Percentiles rank a stretch among this genome's conserved stretches.
Evolutionary conservation across 2,888 invertebrate genomes (phyloP).

Genomic region (Tipula lateralis): DNA sequence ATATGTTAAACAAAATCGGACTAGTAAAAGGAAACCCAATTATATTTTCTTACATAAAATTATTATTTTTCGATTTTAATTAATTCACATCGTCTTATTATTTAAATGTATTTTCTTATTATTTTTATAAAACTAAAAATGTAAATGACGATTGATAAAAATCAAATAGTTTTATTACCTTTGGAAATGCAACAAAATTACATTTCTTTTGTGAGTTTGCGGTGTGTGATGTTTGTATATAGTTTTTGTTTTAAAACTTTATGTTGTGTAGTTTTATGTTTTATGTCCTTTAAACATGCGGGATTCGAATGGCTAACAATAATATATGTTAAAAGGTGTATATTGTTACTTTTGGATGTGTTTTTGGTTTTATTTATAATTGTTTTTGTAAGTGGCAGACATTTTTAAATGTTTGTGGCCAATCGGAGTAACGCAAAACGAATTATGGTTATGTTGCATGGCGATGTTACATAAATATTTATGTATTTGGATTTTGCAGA

Average conservation of each 20-base stretch:
- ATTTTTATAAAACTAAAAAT: background rate
- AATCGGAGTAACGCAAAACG: background rate
- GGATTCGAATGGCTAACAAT: background rate
- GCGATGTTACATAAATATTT: background rate
- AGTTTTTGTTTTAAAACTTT: background rate
- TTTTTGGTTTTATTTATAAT: background rate
- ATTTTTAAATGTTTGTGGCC: background rate
- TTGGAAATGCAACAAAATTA: background rate
- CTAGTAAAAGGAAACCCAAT: background rate
- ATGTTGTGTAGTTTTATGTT: background rate
- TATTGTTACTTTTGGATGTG: background rate
- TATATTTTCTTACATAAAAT: background rate
- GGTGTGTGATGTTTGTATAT: background rate
- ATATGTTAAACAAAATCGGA: background rate
- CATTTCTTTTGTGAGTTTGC: background rate
- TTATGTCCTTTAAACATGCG: background rate
- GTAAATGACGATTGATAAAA: background rate
- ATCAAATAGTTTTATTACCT: slow-evolving; percentile 24
- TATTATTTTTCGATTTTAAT: background rate
- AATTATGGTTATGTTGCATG: background rate
- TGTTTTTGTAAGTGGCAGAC: background rate
- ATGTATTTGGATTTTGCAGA: too few species aligned
- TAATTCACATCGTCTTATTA: background rate
- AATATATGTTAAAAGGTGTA: background rate
- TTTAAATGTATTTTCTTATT: background rate